These are phyloP conservation scores for Drosophila lutescens DNA, from an alignment of 2,888 invertebrate species.

Conservation along the genomic window DNA sequence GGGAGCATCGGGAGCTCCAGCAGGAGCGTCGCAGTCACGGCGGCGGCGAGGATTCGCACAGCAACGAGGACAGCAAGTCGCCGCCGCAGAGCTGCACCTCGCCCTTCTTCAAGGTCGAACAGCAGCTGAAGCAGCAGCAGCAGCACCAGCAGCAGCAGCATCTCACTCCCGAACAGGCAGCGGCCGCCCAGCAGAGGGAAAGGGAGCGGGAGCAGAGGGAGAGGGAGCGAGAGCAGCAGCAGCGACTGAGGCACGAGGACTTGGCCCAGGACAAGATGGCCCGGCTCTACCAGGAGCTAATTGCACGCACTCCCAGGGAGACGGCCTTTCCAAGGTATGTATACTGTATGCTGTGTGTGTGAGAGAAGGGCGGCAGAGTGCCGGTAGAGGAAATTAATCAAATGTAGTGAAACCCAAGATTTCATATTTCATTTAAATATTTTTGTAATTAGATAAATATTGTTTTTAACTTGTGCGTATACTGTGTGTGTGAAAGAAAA, in stretches of 20 bases:
- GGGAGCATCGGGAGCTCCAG: constrained; percentile 85
- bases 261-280: constrained; percentile 98
- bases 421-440: no score
- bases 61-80: constrained; percentile 93
- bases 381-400: no score
- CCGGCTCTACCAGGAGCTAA: constrained; percentile 96
- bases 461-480: not conserved
- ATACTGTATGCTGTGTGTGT: no score
- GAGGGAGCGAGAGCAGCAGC: constrained; percentile 69
- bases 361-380: no score
- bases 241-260: constrained; percentile 86
- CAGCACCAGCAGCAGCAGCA: constrained; percentile 81
- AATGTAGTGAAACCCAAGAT: no score
- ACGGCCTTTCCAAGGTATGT: constrained; percentile 92
- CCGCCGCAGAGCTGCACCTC: constrained; percentile 91
- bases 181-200: constrained; percentile 56
- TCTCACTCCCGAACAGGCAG: constrained; percentile 55
- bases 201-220: constrained; percentile 89
- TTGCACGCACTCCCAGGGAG: constrained; percentile 92
- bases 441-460: no score
- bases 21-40: constrained; percentile 84
- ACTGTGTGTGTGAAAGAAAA: no score
- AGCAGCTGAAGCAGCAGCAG: constrained; percentile 83
- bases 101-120: constrained; percentile 89
- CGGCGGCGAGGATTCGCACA: constrained; percentile 88